Conservation (phyloP, 1,140 invertebrate species). For the Bombus haemorrhoidalis region DNA sequence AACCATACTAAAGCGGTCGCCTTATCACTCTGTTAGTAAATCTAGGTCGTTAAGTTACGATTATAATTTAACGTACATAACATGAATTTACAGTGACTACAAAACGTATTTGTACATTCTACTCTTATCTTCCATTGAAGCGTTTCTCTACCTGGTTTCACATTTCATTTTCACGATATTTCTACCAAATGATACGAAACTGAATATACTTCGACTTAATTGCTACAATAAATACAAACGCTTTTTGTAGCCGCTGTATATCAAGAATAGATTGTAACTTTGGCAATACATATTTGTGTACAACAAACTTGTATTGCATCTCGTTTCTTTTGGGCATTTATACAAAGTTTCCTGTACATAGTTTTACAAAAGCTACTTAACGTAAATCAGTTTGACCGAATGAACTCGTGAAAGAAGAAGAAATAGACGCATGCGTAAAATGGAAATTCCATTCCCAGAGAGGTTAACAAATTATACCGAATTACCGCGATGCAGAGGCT, state of each 20-base stretch:
- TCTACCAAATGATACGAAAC: no score
- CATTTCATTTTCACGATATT: no score
- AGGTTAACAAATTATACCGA: slow-evolving; percentile 28
- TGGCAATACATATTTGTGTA: no score
- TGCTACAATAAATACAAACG: no score
- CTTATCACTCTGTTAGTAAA: background rate
- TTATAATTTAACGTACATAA: background rate
- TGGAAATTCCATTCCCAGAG: slow-evolving; percentile 3
- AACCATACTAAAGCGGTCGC: background rate
- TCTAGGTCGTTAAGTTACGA: background rate
- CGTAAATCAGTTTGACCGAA: background rate
- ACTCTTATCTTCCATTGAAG: no score
- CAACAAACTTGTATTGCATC: no score
- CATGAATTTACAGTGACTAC: background rate
- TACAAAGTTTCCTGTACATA: no score
- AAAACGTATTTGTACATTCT: no score
- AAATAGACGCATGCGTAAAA: background rate
- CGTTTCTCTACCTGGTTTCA: no score
- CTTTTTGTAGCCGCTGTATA: no score
- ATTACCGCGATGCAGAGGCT: slow-evolving; percentile 19
- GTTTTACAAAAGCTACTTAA: background rate
- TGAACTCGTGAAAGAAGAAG: background rate
- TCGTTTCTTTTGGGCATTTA: no score
- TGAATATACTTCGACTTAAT: no score
- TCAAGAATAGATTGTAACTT: background rate